These are phyloP conservation scores for Caenorhabditis sp. DNA, from an alignment of 2,888 invertebrate genomes.

Conservation along the genomic window DNA sequence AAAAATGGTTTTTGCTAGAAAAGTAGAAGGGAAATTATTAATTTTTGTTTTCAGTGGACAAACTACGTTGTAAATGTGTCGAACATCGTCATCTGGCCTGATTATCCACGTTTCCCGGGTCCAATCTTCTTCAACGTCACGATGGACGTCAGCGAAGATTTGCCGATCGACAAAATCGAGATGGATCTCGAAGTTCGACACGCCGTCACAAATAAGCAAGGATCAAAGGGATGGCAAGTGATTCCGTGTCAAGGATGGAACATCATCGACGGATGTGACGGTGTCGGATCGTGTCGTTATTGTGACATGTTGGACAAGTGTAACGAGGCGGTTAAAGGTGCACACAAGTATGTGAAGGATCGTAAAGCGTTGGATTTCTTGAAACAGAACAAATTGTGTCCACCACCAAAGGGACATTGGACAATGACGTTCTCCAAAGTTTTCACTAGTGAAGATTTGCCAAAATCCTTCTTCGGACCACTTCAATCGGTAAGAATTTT, in stretches of 20 bases:
- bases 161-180: conserved; percentile 69
- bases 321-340: conserved; percentile 68
- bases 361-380: conserved; percentile 64
- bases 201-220: conserved; percentile 67
- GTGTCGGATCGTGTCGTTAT: conserved; percentile 71
- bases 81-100: conserved; percentile 70
- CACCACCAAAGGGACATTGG: conserved; percentile 68
- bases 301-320: conserved; percentile 71
- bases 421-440: conserved; percentile 71
- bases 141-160: conserved; percentile 67
- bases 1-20: not conserved
- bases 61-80: conserved; percentile 70
- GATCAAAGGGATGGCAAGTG: conserved; percentile 70
- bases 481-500: conserved; percentile 64
- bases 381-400: conserved; percentile 61
- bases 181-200: conserved; percentile 70
- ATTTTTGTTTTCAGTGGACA: conserved; percentile 70
- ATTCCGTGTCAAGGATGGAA: conserved; percentile 71
- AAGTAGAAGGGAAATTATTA: too few species aligned
- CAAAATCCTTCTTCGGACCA: conserved; percentile 70
- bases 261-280: conserved; percentile 70
- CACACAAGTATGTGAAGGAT: conserved; percentile 70
- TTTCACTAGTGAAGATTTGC: conserved; percentile 70
- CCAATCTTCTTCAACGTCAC: conserved; percentile 71
- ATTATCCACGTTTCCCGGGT: conserved; percentile 71